A percentile compares a stretch with the other conserved stretches of the same genome.
These are phyloP conservation scores for Amitus sp. DNA, from an alignment of 2,888 invertebrate species.

Conservation along the genomic window DNA sequence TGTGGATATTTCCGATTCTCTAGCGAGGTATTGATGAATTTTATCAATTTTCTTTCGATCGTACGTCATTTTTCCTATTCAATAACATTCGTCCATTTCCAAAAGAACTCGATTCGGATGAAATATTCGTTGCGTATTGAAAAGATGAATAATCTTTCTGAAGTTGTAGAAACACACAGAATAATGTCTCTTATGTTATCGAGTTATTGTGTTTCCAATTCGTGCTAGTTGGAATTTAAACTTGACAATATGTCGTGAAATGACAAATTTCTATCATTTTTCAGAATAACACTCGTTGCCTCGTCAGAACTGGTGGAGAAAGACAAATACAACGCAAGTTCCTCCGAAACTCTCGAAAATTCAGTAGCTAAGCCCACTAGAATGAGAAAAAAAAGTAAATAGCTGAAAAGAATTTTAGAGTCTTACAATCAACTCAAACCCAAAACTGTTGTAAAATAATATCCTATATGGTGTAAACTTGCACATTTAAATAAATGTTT, in stretches of 20 bases:
- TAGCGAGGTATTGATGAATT: too few relatives aligned
- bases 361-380: slow-evolving; percentile 62
- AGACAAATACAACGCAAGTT: slow-evolving; percentile 50
- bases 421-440: background rate
- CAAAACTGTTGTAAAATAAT: slow-evolving; percentile 17
- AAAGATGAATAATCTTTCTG: too few relatives aligned
- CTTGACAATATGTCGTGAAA: background rate
- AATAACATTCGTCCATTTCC: too few relatives aligned
- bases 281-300: slow-evolving; percentile 59
- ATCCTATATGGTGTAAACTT: slow-evolving; percentile 20
- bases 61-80: too few relatives aligned
- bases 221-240: too few relatives aligned
- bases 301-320: slow-evolving; percentile 53
- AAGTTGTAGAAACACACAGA: too few relatives aligned
- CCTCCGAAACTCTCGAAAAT: slow-evolving; percentile 54
- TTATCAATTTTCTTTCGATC: too few relatives aligned
- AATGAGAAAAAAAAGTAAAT: slow-evolving; percentile 67
- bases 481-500: slow-evolving; percentile 38
- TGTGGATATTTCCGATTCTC: too few relatives aligned
- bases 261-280: slow-evolving; percentile 15
- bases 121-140: too few relatives aligned
- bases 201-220: too few relatives aligned
- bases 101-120: too few relatives aligned
- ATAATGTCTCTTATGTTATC: too few relatives aligned
- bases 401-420: slow-evolving; percentile 24